Evolutionary conservation across 2,113 vertebrate genomes (phyloP).

Genomic region (Martes martes): DNA sequence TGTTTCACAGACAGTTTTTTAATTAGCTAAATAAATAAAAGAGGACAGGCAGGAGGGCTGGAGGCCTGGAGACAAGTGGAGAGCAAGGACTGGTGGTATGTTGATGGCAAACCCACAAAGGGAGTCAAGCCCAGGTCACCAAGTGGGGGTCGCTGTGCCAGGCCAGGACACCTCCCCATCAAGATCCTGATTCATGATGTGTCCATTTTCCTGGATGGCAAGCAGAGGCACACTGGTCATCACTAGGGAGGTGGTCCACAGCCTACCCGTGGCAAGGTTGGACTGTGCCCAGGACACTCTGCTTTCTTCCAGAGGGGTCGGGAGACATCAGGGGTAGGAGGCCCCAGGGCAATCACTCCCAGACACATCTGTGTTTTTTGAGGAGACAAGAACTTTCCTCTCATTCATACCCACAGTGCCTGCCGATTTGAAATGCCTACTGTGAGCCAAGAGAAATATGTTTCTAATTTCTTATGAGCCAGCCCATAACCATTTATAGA

Average conservation of each 20-base stretch:
- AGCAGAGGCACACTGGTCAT: not conserved
- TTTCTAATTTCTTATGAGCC: not conserved
- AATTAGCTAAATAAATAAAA: not conserved
- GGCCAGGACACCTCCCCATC: not conserved
- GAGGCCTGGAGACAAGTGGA: not conserved
- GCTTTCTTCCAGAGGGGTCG: too few species aligned
- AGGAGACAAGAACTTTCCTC: too few species aligned
- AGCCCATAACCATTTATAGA: not conserved
- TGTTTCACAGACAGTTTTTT: not conserved
- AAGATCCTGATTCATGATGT: fast-evolving
- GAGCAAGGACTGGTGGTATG: too few species aligned
- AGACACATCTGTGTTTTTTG: not conserved
- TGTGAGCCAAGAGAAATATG: fast-evolving
- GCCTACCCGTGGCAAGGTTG: fast-evolving
- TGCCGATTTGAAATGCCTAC: fast-evolving
- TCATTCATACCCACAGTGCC: fast-evolving
- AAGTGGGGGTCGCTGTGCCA: fast-evolving
- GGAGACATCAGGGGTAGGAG: not conserved
- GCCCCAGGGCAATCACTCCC: fast-evolving
- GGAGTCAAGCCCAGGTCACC: not conserved
- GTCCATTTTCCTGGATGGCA: not conserved
- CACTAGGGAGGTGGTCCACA: fast-evolving
- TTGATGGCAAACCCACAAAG: not conserved
- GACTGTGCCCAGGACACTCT: not conserved
- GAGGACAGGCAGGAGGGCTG: not conserved